Evolutionary conservation across 2,113 vertebrate genomes (phyloP).

Genomic region (Cebus imitator): DNA sequence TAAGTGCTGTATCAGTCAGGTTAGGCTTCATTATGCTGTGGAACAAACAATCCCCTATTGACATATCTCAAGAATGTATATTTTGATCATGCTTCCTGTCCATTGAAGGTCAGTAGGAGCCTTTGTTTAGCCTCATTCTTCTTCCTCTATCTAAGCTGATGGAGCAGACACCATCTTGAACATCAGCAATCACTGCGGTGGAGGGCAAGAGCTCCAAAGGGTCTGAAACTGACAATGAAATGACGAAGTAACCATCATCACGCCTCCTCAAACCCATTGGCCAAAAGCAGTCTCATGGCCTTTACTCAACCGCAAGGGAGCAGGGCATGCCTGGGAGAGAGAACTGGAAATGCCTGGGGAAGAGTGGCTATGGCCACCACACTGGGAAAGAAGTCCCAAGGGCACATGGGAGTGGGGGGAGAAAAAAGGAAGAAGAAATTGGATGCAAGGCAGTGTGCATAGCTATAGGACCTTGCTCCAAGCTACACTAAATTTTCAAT

Average conservation of each 20-base stretch:
- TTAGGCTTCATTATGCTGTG: background rate
- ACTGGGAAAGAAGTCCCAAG: background rate
- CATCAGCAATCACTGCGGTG: background rate
- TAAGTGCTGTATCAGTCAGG: background rate
- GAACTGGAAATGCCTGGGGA: background rate
- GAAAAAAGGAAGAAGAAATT: too few species aligned
- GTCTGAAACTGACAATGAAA: background rate
- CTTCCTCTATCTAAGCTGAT: background rate
- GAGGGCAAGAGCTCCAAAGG: background rate
- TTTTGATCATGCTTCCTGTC: background rate
- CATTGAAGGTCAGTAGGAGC: background rate
- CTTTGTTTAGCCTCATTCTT: background rate
- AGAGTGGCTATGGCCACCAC: accelerated
- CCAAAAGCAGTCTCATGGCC: too few species aligned
- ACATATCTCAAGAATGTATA: background rate
- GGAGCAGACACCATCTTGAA: background rate
- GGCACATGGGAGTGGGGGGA: background rate
- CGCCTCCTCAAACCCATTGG: background rate
- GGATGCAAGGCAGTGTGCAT: background rate
- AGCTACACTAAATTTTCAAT: too few species aligned
- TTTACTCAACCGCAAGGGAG: accelerated
- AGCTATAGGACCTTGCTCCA: too few species aligned
- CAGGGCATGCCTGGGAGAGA: background rate
- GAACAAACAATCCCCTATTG: background rate
- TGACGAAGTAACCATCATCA: background rate